Evolutionary conservation across 2,113 vertebrate genomes (phyloP).

Genomic region (Leucoraja erinaceus): DNA sequence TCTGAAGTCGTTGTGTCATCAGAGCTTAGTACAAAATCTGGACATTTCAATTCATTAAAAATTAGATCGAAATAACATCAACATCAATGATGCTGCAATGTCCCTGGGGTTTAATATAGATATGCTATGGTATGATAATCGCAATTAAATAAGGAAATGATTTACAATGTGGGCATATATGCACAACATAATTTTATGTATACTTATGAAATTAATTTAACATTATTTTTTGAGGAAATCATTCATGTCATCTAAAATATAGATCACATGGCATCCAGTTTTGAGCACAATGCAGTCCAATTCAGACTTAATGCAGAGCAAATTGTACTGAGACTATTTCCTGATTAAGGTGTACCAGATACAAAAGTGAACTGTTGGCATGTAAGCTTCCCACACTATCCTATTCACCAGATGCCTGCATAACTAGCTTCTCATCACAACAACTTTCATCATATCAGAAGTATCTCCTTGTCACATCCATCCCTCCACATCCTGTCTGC

Average conservation of each 20-base stretch:
- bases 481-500: no score
- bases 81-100: not conserved
- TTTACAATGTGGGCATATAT: not conserved
- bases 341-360: not conserved
- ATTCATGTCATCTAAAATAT: not conserved
- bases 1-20: not conserved
- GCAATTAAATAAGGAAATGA: not conserved
- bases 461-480: no score
- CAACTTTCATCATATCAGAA: no score
- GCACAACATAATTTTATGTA: not conserved
- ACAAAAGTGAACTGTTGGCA: no score
- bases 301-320: not conserved
- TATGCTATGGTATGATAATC: not conserved
- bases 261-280: no score
- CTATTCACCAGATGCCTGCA: no score
- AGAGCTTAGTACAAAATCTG: not conserved
- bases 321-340: not conserved
- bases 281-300: not conserved
- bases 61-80: not conserved
- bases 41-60: not conserved
- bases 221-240: not conserved
- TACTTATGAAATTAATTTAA: not conserved
- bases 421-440: no score
- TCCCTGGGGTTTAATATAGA: not conserved
- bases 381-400: no score